phyloP scores from a whole-genome alignment of 2,797 vertebrate species.

The Coccyzus lansbergi region DNA sequence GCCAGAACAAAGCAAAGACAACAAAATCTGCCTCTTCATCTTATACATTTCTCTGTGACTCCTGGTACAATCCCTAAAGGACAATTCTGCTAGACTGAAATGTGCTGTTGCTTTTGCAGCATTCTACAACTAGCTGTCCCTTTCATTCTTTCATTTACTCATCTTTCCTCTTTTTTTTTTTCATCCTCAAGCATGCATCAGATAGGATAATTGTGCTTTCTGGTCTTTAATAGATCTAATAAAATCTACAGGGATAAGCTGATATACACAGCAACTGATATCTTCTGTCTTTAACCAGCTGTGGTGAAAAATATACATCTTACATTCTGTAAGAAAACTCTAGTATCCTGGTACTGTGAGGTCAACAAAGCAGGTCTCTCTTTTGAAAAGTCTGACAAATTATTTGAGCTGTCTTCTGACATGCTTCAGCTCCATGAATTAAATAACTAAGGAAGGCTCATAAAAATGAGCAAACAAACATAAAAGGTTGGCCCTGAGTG shows the following conservation, averaged over 20 bases:
- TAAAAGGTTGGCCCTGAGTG: slow-evolving; percentile 69
- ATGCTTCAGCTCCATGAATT: slow-evolving; percentile 55
- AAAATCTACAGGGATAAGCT: neutral
- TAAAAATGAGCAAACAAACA: slow-evolving; percentile 80
- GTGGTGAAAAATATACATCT: neutral
- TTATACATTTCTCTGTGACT: neutral
- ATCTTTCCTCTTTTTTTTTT: neutral
- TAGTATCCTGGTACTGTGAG: neutral
- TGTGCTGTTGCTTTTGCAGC: neutral
- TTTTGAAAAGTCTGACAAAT: neutral
- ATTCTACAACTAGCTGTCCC: neutral
- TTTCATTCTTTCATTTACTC: neutral
- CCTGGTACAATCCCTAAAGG: neutral
- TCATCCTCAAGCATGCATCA: neutral
- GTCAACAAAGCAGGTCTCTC: neutral
- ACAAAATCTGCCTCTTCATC: neutral
- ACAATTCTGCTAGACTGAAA: neutral
- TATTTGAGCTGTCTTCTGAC: slow-evolving; percentile 61
- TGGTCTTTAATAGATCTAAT: neutral
- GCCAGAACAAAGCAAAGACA: neutral
- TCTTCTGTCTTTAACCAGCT: neutral
- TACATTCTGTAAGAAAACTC: neutral
- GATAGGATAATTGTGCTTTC: neutral
- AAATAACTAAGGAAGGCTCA: slow-evolving; percentile 69
- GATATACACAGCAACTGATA: neutral